phyloP scores from a whole-genome alignment of 1,140 invertebrate species.

The Samia ricini region DNA sequence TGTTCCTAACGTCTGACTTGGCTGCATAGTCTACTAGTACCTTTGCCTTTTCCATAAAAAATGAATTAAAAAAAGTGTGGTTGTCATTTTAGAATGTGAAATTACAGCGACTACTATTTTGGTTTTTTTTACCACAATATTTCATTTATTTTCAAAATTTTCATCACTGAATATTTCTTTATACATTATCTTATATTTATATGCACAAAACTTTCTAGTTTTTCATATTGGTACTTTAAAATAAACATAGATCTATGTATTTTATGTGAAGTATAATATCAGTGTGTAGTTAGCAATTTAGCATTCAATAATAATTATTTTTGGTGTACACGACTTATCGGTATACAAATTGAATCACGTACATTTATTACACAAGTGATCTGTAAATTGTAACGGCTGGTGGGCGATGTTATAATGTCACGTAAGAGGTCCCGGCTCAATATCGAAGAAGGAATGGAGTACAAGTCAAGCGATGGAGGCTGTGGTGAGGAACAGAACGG shows the following conservation, averaged over 20 bases:
- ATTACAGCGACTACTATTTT: too few relatives aligned
- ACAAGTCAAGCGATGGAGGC: slow-evolving; percentile 37
- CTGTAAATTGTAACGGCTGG: slow-evolving; percentile 3
- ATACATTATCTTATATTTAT: neutral
- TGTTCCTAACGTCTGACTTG: too few relatives aligned
- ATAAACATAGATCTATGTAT: too few relatives aligned
- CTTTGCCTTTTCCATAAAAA: neutral
- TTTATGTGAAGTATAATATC: too few relatives aligned
- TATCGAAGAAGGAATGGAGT: slow-evolving; percentile 58
- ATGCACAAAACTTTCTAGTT: too few relatives aligned
- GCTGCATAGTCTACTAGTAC: too few relatives aligned
- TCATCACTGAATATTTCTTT: neutral
- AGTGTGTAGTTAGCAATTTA: too few relatives aligned
- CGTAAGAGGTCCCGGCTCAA: slow-evolving; percentile 54
- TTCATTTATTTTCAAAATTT: neutral
- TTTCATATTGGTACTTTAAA: too few relatives aligned
- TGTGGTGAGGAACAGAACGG: slow-evolving; percentile 45
- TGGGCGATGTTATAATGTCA: slow-evolving; percentile 69
- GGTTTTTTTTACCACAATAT: too few relatives aligned
- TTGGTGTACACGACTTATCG: too few relatives aligned
- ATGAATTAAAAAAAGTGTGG: neutral
- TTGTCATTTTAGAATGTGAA: neutral
- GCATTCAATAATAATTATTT: too few relatives aligned
- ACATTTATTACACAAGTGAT: neutral
- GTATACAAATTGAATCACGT: too few relatives aligned